phyloP scores from a whole-genome alignment of 2,888 invertebrate genomes.

The Apoda limacodes region DNA sequence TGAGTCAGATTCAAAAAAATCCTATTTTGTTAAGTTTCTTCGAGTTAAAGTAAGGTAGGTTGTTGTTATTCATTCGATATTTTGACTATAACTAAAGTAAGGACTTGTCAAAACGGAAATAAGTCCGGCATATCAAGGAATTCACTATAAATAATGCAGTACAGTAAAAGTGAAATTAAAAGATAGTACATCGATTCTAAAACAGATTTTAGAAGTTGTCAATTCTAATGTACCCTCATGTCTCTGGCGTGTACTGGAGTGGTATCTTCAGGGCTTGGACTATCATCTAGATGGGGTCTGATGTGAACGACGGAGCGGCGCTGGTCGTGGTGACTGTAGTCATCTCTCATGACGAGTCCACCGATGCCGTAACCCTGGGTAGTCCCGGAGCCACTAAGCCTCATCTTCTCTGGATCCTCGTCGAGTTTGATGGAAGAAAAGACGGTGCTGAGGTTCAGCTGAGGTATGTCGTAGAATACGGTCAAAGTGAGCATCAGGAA shows the following conservation, averaged over 20 bases:
- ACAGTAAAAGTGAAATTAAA: too few species aligned
- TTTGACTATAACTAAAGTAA: too few species aligned
- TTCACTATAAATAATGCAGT: too few species aligned
- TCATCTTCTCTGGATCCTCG: slow-evolving; percentile 76
- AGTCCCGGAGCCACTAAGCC: slow-evolving; percentile 68
- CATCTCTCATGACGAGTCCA: slow-evolving; percentile 57
- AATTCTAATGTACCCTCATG: slow-evolving; percentile 60
- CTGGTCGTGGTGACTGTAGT: slow-evolving; percentile 61
- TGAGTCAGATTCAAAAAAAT: too few species aligned
- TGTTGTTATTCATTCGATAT: too few species aligned
- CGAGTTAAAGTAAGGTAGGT: too few species aligned
- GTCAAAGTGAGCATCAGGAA: slow-evolving; percentile 87
- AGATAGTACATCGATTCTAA: too few species aligned
- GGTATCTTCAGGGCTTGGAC: slow-evolving; percentile 78
- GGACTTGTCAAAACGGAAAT: too few species aligned
- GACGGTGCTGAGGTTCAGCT: slow-evolving; percentile 84
- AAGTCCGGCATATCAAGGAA: too few species aligned
- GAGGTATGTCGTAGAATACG: slow-evolving; percentile 90
- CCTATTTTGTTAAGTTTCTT: too few species aligned
- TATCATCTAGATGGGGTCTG: slow-evolving; percentile 74
- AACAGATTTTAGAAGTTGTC: too few species aligned
- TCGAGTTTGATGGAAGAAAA: slow-evolving; percentile 75
- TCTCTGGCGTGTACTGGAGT: slow-evolving; percentile 72
- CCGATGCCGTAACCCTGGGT: slow-evolving; percentile 60
- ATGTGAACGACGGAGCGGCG: slow-evolving; percentile 74